Evolutionary conservation across 2,888 invertebrate genomes (phyloP).

Genomic region (Patella ulyssiponensis): DNA sequence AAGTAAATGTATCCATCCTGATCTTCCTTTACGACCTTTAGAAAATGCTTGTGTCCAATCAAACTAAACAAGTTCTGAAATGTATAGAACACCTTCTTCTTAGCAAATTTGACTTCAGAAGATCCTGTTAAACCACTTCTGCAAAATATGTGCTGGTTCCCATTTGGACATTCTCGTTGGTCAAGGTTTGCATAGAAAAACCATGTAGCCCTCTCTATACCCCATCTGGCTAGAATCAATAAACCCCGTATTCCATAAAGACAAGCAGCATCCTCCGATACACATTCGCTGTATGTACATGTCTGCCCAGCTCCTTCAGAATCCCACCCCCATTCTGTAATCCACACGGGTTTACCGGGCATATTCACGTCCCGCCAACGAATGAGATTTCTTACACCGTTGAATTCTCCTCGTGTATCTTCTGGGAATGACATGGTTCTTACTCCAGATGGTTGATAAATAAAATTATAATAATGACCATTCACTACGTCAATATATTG

Average conservation of each 20-base stretch:
- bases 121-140: conserved; percentile 49
- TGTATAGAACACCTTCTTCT: conserved; percentile 48
- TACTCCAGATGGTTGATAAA: conserved; percentile 37
- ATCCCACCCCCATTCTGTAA: conserved; percentile 63
- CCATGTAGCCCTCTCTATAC: conserved; percentile 47
- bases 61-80: conserved; percentile 42
- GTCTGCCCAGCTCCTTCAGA: conserved; percentile 43
- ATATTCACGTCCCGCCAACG: conserved; percentile 52
- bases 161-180: conserved; percentile 27
- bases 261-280: conserved; percentile 47
- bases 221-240: conserved; percentile 41
- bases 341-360: conserved; percentile 50
- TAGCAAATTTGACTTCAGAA: conserved; percentile 37
- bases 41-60: conserved; percentile 45
- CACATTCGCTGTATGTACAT: conserved; percentile 51
- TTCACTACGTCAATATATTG: conserved; percentile 47
- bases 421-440: conserved; percentile 51
- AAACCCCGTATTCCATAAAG: conserved; percentile 51
- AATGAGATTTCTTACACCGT: conserved; percentile 45
- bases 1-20: conserved; percentile 45
- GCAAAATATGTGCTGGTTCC: conserved; percentile 43
- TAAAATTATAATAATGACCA: conserved; percentile 53
- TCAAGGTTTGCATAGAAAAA: conserved; percentile 48
- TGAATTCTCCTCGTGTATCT: conserved; percentile 47
- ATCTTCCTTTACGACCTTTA: conserved; percentile 43